Evolutionary conservation across 1,140 invertebrate genomes (phyloP).

Genomic region (Bombus breviceps): DNA sequence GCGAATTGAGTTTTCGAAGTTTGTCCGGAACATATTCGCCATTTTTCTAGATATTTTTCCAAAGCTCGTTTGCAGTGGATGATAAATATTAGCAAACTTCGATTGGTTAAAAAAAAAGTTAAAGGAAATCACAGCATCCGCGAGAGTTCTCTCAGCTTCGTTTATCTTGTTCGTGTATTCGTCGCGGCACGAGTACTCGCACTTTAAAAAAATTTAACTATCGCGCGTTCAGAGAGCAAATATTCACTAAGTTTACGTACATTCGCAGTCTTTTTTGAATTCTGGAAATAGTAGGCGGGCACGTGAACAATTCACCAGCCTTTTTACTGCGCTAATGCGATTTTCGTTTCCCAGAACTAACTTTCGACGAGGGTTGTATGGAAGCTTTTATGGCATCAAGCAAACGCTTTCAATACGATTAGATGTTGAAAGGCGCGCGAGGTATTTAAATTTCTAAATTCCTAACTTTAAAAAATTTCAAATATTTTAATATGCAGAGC

Average conservation of each 20-base stretch:
- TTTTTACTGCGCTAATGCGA: slow-evolving; percentile 17
- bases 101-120: not conserved
- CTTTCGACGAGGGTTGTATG: not conserved
- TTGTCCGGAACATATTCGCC: too few relatives aligned
- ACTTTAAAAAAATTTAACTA: slow-evolving; percentile 1
- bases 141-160: not conserved
- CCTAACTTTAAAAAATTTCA: not conserved
- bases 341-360: not conserved
- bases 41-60: not conserved
- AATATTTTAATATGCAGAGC: not conserved
- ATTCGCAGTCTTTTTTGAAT: not conserved
- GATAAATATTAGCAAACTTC: not conserved
- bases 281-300: not conserved
- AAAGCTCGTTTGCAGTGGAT: not conserved
- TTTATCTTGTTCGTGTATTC: slow-evolving; percentile 1
- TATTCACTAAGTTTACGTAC: slow-evolving; percentile 6
- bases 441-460: not conserved
- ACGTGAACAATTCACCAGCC: not conserved
- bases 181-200: not conserved
- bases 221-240: not conserved
- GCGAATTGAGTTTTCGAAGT: not conserved
- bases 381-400: not conserved
- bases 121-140: not conserved
- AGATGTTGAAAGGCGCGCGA: not conserved
- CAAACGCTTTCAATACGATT: not conserved